Evolutionary conservation across 2,113 vertebrate species (phyloP).

Genomic region (Brienomyrus brachyistius): DNA sequence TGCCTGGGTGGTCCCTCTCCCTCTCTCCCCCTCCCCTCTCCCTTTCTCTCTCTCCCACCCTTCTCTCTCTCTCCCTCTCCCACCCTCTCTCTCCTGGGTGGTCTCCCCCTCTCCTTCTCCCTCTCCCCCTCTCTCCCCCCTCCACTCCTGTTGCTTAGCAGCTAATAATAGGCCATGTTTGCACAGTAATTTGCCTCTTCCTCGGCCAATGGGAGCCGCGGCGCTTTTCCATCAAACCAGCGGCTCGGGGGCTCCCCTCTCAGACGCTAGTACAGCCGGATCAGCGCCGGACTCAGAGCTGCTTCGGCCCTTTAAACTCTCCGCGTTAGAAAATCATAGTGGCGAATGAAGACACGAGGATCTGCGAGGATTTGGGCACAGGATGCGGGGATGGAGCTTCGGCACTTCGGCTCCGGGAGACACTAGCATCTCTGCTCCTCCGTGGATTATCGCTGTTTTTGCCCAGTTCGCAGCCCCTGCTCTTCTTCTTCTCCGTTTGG

Average conservation of each 20-base stretch:
- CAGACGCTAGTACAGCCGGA: constrained; percentile 69
- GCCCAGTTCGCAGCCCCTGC: constrained; percentile 48
- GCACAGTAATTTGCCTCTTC: constrained; percentile 87
- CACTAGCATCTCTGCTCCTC: constrained; percentile 58
- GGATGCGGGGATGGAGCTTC: constrained; percentile 74
- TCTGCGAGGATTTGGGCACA: constrained; percentile 69
- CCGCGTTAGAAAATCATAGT: constrained; percentile 47
- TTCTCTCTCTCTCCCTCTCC: constrained; percentile 51
- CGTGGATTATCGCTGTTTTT: constrained; percentile 58
- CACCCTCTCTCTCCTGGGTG: constrained; percentile 41
- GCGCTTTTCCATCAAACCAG: constrained; percentile 75
- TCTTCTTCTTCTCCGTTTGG: constrained; percentile 50
- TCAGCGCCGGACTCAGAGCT: constrained; percentile 62
- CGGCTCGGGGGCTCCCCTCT: constrained; percentile 65
- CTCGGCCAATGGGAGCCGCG: constrained; percentile 78
- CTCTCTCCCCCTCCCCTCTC: constrained; percentile 43
- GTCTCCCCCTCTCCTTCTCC: not conserved
- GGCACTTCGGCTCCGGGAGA: constrained; percentile 66
- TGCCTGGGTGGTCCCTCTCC: constrained; percentile 65
- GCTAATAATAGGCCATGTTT: constrained; percentile 86
- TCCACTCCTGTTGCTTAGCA: constrained; percentile 86
- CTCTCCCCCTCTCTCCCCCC: constrained; percentile 51
- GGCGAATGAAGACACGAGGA: constrained; percentile 71
- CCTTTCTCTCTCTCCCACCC: constrained; percentile 33
- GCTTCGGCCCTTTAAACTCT: constrained; percentile 51